Base-by-base conservation (phyloP, 2,113 vertebrate genomes). In the Pseudopodoces humilis region DNA sequence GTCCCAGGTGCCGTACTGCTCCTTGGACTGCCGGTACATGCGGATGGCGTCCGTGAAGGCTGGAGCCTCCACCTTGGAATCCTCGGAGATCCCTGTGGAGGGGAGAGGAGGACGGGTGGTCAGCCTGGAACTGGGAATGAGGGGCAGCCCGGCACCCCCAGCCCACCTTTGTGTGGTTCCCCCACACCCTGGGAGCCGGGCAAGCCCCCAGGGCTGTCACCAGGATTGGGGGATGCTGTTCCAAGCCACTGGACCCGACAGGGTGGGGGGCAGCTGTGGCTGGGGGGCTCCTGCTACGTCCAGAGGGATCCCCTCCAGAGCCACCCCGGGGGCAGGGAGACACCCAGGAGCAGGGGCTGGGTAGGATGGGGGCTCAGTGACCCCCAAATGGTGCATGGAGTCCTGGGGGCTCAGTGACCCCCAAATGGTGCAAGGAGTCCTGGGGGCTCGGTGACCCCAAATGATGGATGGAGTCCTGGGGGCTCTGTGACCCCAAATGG, bases 1-100 rank as follows among this genome's bases (percentile, higher is more conserved):
- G 78, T 99, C 99, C 99, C 99, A 99, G 78, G 99, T 99, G 81
- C 99, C 99, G 1, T 99, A 99, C 91, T 99, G 98, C 88, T 99
- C 99, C 92, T 98, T 98, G 0, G 97, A 94, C 97, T 99, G 99
- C 86, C 99, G 98, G 96, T 99, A 98, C 83, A 98, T 98, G 65
- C 99, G 98, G 67, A 99, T 95, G 8, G 99, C 97, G 0, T 99
- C 98, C 0, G 98, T 99, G 98, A 99, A 99, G 4, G 99, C 99
- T 0, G 99, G 99, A 1, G 98, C 99, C 94, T 99, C 98, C 70
- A 99, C 98, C 9, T 96, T 98, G 93, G 97, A 97, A 37, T 99
- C 98, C 97, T 99, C 99, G 0, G 99, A 96, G 83, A 99, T 98
- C 76, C 98, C 99, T 99, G 97, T n/a, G 24, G n/a, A 59, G 27